These are phyloP conservation scores for Chrysoperla carnea DNA, from an alignment of 1,140 invertebrate species.

Conservation along the genomic window DNA sequence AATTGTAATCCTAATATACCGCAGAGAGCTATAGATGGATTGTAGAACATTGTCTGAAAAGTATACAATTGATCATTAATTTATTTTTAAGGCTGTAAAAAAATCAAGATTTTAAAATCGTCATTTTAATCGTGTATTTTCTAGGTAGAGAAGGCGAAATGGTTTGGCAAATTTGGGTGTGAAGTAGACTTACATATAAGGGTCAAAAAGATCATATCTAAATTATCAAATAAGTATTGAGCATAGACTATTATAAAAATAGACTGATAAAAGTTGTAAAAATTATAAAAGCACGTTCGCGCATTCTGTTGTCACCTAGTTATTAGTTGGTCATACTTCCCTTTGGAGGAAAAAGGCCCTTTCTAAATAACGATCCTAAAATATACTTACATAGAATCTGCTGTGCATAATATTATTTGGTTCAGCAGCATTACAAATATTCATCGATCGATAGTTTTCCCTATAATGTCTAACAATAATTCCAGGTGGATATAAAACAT, in stretches of 20 bases:
- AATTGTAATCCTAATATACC: conserved; percentile 55
- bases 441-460: conserved; percentile 62
- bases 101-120: conserved; percentile 3
- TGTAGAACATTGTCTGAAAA: conserved; percentile 67
- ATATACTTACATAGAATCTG: conserved; percentile 76
- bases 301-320: no score
- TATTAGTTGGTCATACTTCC: no score
- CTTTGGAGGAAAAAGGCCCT: no score
- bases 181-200: no score
- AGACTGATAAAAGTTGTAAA: no score
- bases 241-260: no score
- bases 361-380: no score
- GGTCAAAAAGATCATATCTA: no score
- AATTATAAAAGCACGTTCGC: no score
- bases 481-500: conserved; percentile 56
- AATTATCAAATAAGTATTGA: no score
- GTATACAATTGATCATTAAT: conserved; percentile 11
- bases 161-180: no score
- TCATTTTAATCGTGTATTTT: conserved; percentile 2
- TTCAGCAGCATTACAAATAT: conserved; percentile 52
- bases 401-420: conserved; percentile 66
- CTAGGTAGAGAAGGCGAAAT: no score
- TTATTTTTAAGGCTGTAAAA: not conserved
- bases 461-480: conserved; percentile 62
- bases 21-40: conserved; percentile 66